Evolutionary conservation across 2,113 vertebrate species (phyloP).

Genomic region (Nothocercus nigrocapillus): DNA sequence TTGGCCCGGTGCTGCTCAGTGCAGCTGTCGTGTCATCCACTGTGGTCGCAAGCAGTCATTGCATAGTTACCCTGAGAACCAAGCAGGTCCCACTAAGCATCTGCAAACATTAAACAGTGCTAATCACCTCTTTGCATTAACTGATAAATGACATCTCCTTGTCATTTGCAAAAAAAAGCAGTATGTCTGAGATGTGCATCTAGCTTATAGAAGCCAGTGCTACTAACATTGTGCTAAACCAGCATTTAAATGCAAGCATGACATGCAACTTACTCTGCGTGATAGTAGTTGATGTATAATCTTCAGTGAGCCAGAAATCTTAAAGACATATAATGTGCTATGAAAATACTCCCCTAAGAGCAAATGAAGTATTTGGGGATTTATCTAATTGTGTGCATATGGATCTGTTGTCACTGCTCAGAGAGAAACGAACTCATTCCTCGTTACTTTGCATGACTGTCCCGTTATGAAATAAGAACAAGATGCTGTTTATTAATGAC

Average conservation of each 20-base stretch:
- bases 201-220: background rate
- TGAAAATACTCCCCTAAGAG: background rate
- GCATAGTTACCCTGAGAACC: rapidly evolving
- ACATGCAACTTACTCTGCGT: rapidly evolving
- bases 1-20: rapidly evolving
- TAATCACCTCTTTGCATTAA: rapidly evolving
- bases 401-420: background rate
- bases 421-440: background rate
- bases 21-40: background rate
- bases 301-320: background rate
- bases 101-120: rapidly evolving
- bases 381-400: background rate
- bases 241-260: rapidly evolving
- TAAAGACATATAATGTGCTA: rapidly evolving
- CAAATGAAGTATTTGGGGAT: background rate
- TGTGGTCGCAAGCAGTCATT: background rate
- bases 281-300: background rate
- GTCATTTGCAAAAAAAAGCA: background rate
- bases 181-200: no score
- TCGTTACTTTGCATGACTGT: rapidly evolving
- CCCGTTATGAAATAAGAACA: background rate
- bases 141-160: background rate
- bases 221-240: rapidly evolving
- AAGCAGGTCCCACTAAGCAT: background rate
- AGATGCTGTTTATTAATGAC: background rate